Base-by-base conservation (phyloP, 2,888 invertebrate genomes). In the Watsonalla binaria region DNA sequence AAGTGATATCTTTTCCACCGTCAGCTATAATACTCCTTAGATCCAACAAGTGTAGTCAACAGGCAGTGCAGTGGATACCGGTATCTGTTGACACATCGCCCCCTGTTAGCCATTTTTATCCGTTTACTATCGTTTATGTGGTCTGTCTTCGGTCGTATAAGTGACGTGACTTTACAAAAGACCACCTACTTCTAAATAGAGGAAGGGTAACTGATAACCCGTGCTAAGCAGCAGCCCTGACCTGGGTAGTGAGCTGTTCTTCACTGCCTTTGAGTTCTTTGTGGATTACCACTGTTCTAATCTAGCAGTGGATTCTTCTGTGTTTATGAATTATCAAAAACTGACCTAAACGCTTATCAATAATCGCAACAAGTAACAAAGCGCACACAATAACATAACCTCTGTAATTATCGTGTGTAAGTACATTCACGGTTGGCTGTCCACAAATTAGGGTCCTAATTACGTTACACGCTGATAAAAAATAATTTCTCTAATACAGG, bases 391-490 rank as follows among this genome's bases (percentile, higher is more conserved):
- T 76, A 78, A 74, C 80, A 80, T 76, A 75, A 79, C 71, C 71
- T 68, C 65, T 67, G 70, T 70, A 72, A 76, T 77, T 74, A 74
- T 60, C 56, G 62, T 61, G 66, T 60, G 55, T 55, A 54, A 51
- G 66, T 60, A 53, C 61, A 67, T 70, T 78, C 78, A 84, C 82
- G 86, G 70, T 73, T 63, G 58, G 73, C 59, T 63, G 75, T 75
- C 60, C 79, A 77, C 83, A 79, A 84, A 86, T 86, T 86, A 80
- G 74, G 68, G 65, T 66, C 69, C 68, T 80, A 83, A 86, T 85
- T 84, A 78, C 75, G 68, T 73, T 76, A 71, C 68, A 78, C 72
- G 78, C 76, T 74, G 75, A 70, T 78, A 74, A 81, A 74, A 76
- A 74, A 74, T 66, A 68, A 70, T 72, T 73, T 73, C 67, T 67